phyloP scores from a whole-genome alignment of 2,888 invertebrate species.

The Pristionchus exspectatus region DNA sequence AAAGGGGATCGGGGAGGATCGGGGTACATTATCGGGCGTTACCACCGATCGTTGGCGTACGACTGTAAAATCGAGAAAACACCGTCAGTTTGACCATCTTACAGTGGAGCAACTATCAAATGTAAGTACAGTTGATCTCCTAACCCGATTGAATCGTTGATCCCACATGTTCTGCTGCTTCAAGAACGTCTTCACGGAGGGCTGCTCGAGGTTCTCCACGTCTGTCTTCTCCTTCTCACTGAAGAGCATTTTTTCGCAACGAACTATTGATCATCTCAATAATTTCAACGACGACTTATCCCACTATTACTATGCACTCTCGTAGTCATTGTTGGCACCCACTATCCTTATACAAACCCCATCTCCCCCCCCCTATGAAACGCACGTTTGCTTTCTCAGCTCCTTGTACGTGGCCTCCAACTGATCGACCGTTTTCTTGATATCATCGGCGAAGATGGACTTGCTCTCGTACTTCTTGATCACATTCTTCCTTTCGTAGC shows the following conservation, averaged over 20 bases:
- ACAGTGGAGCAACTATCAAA: too few species aligned
- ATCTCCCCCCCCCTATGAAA: too few species aligned
- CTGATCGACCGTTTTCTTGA: slow-evolving; percentile 77
- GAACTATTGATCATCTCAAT: too few species aligned
- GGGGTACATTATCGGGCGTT: too few species aligned
- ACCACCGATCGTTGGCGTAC: too few species aligned
- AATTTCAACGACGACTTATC: too few species aligned
- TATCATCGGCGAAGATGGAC: slow-evolving; percentile 78
- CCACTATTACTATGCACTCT: too few species aligned
- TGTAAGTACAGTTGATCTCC: slow-evolving; percentile 67
- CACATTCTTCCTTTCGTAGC: slow-evolving; percentile 75
- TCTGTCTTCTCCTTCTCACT: slow-evolving; percentile 80
- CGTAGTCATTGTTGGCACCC: too few species aligned
- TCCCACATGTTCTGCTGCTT: slow-evolving; percentile 79
- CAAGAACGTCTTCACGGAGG: slow-evolving; percentile 79
- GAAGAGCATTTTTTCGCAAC: slow-evolving; percentile 47
- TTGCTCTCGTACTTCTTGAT: slow-evolving; percentile 75
- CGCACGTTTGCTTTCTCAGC: slow-evolving; percentile 79
- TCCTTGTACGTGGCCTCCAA: slow-evolving; percentile 79
- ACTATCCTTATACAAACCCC: too few species aligned
- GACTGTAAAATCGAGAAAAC: too few species aligned
- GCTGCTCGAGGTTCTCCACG: slow-evolving; percentile 79
- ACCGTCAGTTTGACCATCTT: too few species aligned
- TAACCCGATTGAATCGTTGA: slow-evolving; percentile 78
- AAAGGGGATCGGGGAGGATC: too few species aligned